Evolutionary conservation across 2,888 invertebrate species (phyloP), one percentile per base, ranked within the genome.

Genomic region (Coenonympha glycerion): DNA sequence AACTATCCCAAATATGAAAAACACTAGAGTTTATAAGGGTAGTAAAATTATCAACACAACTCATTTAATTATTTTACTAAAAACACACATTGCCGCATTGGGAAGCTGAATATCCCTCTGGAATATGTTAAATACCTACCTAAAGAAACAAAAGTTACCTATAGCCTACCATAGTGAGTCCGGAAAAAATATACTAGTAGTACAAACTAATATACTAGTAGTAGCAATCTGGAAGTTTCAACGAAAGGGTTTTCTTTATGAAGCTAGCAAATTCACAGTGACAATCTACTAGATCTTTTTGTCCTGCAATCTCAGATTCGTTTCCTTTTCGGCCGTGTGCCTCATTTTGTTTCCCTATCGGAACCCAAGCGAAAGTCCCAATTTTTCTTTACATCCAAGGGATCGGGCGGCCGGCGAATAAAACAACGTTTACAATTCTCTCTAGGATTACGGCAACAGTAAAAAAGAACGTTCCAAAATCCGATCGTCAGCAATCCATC

Each of bases 401-500:
- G 19, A 30, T 30, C 8, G 11, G n/a, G 40, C 28, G 16, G 18
- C 41, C 15, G 9, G 36, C 15, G 13, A 24, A 40, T 40, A 22
- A 48, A 24, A 31, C 33, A 15, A 33, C 16, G 13, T n/a, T 15
- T n/a, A n/a, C n/a, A n/a, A n/a, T n/a, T n/a, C n/a, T 24, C 13
- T 18, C 40, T 5, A 9, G 16, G 24, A 28, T 40, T 26, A 13
- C 19, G 24, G 16, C 40, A 40, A 18, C 47, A 31, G 13, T 16
- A 37, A 36, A 40, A 47, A 16, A 13, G 24, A 48, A 33, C 47
- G 31, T 30, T 33, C n/a, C 15, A 6, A 47, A n/a, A 47, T 19
- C 16, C 21, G 19, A 37, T 24, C 21, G 31, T 33, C 47, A 22
- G 22, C 31, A 24, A 48, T 48, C 11, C 33, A 41, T 48, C 47